Percentiles rank a stretch among this genome's conserved stretches.
These are phyloP conservation scores for Centrocercus urophasianus DNA, from an alignment of 2,113 vertebrate species.

Conservation along the genomic window DNA sequence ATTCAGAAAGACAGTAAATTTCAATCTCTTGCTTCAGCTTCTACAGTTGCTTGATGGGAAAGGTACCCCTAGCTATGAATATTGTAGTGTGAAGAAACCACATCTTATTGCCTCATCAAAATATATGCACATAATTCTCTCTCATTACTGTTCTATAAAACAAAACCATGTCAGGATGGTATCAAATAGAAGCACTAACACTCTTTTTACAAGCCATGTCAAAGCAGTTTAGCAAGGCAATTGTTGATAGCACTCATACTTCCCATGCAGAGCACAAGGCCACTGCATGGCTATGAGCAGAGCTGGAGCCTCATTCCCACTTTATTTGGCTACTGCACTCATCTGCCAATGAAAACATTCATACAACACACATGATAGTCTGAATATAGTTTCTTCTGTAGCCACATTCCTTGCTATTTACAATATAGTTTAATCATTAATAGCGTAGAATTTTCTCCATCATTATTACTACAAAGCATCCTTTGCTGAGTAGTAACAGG, in stretches of 20 bases:
- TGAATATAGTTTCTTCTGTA: background rate
- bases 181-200: background rate
- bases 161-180: background rate
- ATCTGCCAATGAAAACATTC: background rate
- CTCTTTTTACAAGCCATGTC: background rate
- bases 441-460: background rate
- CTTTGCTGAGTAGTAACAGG: background rate
- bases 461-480: background rate
- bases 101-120: background rate
- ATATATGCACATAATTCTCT: background rate
- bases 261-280: background rate
- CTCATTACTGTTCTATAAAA: background rate
- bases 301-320: background rate
- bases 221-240: background rate
- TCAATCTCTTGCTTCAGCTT: background rate
- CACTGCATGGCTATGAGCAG: background rate
- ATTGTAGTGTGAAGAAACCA: background rate
- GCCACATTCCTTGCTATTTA: background rate
- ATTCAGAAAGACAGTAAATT: background rate
- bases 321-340: background rate
- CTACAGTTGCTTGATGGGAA: background rate
- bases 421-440: background rate
- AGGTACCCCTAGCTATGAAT: background rate
- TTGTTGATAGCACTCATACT: background rate
- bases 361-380: background rate